Percentiles rank a stretch among this genome's conserved stretches.
Conservation (phyloP, 2,113 vertebrate species). For the Nothobranchius furzeri region DNA sequence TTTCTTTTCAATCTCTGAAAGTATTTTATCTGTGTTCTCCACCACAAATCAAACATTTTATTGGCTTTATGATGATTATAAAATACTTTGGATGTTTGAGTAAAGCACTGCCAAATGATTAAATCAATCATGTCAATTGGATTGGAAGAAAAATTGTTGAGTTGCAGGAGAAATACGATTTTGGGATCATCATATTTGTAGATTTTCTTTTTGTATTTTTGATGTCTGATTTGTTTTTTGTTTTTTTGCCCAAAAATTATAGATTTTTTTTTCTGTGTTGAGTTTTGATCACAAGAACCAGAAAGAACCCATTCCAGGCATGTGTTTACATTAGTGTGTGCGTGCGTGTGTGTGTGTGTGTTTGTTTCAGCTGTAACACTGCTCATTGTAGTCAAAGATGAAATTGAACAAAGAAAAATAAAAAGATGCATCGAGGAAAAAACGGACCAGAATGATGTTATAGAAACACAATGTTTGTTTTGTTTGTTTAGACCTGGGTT, state of each 20-base stretch:
- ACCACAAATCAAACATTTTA: conserved; percentile 23
- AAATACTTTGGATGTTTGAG: conserved; percentile 9
- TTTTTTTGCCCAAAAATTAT: conserved; percentile 20
- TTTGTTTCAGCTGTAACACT: conserved; percentile 31
- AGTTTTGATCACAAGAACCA: conserved; percentile 17
- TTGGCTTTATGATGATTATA: conserved; percentile 18
- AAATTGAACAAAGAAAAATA: conserved; percentile 29
- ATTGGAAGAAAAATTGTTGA: conserved; percentile 1
- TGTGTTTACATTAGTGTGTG: conserved; percentile 51
- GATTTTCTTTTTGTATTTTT: conserved; percentile 33
- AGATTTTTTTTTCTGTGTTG: conserved; percentile 2
- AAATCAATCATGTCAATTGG: background rate
- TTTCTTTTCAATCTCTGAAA: conserved; percentile 25
- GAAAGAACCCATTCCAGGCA: conserved; percentile 64
- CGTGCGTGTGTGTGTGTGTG: conserved; percentile 33
- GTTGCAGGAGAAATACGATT: conserved; percentile 1
- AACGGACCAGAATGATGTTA: conserved; percentile 30
- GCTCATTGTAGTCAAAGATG: conserved; percentile 33
- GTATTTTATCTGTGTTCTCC: conserved; percentile 28
- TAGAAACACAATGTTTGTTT: background rate
- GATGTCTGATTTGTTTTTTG: conserved; percentile 3
- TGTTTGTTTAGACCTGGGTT: background rate
- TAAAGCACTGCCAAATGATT: conserved; percentile 48
- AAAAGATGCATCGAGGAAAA: conserved; percentile 7
- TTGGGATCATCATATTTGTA: conserved; percentile 9